These are phyloP conservation scores for Lipotes vexillifer DNA, from an alignment of 2,113 vertebrate genomes.

Conservation along the genomic window DNA sequence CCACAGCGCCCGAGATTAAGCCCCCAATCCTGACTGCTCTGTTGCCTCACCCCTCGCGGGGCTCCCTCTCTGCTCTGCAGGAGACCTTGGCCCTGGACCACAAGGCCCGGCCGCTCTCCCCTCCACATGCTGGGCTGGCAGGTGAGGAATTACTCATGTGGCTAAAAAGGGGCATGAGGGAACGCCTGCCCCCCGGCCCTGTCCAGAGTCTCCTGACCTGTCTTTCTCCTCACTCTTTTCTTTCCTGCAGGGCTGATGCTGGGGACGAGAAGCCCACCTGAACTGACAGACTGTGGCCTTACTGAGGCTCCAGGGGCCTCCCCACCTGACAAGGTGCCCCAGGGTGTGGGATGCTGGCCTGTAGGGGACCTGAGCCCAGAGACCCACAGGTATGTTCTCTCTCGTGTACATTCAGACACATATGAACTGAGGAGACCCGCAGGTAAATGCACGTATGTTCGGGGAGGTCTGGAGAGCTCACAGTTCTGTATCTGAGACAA, in stretches of 20 bases:
- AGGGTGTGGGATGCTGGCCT: not conserved
- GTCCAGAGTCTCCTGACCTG: not conserved
- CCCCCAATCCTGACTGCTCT: not conserved
- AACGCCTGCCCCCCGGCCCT: not conserved
- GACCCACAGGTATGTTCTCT: not conserved
- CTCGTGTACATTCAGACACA: not conserved
- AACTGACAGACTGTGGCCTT: not conserved
- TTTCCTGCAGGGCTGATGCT: too few relatives aligned
- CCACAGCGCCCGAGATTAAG: too few relatives aligned
- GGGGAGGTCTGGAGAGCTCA: not conserved
- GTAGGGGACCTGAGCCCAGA: not conserved
- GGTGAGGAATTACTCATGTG: not conserved
- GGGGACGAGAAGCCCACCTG: not conserved
- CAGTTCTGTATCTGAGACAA: not conserved
- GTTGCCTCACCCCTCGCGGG: not conserved
- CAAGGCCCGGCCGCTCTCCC: accelerated
- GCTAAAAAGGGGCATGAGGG: not conserved
- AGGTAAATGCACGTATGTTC: not conserved
- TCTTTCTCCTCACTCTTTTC: not conserved
- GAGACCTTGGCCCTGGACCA: not conserved
- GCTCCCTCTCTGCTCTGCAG: not conserved
- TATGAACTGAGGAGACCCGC: not conserved
- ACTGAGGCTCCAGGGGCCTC: too few relatives aligned
- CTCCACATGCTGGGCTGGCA: not conserved
- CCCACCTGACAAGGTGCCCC: too few relatives aligned